Evolutionary conservation across 2,888 invertebrate genomes (phyloP), one percentile per base, ranked within the genome.

Genomic region (Amblyjoppa fuscipennis): DNA sequence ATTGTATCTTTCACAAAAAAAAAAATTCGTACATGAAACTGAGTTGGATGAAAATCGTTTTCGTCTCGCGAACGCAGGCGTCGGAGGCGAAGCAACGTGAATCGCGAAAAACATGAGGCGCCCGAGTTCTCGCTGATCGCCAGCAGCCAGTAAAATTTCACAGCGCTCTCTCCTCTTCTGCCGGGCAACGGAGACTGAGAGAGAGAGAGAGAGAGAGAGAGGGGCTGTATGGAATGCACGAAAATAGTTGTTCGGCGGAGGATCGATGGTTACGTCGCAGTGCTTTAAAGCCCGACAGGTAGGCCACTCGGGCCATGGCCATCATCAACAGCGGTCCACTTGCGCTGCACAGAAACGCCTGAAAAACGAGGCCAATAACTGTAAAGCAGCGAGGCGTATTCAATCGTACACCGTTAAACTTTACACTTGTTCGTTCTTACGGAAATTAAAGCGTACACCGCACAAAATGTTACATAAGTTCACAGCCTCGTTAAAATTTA

Each of bases 251-350:
- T 71, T 41, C 49, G 49, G 74, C 70, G 20, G 49, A 83, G 81
- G 87, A 87, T 87, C 87, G 82, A 87, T 87, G 78, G 71, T 78
- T 83, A 69, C 77, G 53, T 66, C 76, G 82, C 69, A 77, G 82
- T 73, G 79, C 71, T 80, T 69, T 64, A 68, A 68, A 68, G 41
- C 69, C 20, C 51, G 73, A 74, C 34, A 31, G 56, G 31, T 61
- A 51, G 28, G 45, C 71, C 11, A 25, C 64, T 81, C 84, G 76
- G 83, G 83, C 75, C 85, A 77, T 25, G 80, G 70, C 77, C 83
- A 80, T 53, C 53, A 68, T 53, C 49, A 68, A 69, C 64, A 71
- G 59, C 56, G 56, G 45, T 16, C 49, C 49, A 41, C 38, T 66
- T 64, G 49, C 59, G n/a, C 61, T 49, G 41, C 41, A 41, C 41